These are phyloP conservation scores for Philhelius pedissequus DNA, from an alignment of 2,888 invertebrate species.

Conservation along the genomic window DNA sequence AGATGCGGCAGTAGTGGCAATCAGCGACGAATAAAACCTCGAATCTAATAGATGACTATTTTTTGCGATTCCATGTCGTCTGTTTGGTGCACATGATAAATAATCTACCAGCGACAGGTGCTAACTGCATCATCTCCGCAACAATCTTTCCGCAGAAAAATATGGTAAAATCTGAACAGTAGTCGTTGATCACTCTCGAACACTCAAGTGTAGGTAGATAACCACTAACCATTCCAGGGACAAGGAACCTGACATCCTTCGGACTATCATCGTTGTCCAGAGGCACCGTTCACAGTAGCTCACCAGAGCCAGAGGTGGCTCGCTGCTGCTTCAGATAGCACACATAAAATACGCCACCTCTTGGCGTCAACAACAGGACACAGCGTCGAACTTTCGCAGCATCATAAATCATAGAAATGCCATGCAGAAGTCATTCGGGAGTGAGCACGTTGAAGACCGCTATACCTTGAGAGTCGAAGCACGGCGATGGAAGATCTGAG, in stretches of 20 bases:
- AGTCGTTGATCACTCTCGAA: constrained; percentile 65
- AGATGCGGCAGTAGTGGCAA: constrained; percentile 34
- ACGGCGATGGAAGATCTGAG: neutral
- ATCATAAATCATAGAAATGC: constrained; percentile 67
- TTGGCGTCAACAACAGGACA: constrained; percentile 26
- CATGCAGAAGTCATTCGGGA: constrained; percentile 57
- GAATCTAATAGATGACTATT: constrained; percentile 67
- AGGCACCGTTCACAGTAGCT: constrained; percentile 59
- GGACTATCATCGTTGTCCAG: constrained; percentile 3
- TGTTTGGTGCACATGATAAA: constrained; percentile 63
- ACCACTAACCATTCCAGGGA: too few species aligned
- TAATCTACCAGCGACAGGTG: constrained; percentile 64
- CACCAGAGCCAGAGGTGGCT: neutral
- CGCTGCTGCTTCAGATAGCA: neutral
- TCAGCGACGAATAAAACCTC: constrained; percentile 55
- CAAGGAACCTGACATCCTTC: constrained; percentile 51
- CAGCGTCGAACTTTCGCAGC: constrained; percentile 51
- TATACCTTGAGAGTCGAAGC: neutral
- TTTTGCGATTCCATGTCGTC: constrained; percentile 62
- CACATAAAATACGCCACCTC: constrained; percentile 4
- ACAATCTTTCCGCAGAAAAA: constrained; percentile 45
- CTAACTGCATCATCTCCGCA: constrained; percentile 60
- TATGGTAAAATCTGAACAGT: constrained; percentile 63
- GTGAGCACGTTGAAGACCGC: constrained; percentile 39
- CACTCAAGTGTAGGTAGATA: constrained; percentile 66